Conservation (phyloP, 2,888 invertebrate species). For the Euzophera pinguis region DNA sequence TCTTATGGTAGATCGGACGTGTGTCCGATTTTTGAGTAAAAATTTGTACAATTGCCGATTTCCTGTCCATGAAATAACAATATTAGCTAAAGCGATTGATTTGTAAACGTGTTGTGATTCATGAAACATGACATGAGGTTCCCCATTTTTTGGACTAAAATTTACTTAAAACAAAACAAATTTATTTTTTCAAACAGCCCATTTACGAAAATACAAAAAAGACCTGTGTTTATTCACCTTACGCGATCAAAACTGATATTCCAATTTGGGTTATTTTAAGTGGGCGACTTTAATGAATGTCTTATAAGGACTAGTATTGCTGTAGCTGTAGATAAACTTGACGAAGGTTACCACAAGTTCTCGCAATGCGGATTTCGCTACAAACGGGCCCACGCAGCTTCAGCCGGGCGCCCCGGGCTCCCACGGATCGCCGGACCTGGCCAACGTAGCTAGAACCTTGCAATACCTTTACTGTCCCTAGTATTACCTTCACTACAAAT, state of each 20-base stretch:
- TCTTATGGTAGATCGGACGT: no score
- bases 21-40: no score
- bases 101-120: no score
- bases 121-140: no score
- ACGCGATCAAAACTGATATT: constrained; percentile 3
- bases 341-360: constrained; percentile 46
- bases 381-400: constrained; percentile 45
- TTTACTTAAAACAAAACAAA: no score
- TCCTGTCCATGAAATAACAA: no score
- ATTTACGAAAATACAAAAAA: not conserved
- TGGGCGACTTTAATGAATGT: constrained; percentile 29
- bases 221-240: constrained; percentile 6
- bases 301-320: constrained; percentile 36
- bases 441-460: constrained; percentile 24
- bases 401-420: constrained; percentile 39
- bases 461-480: constrained; percentile 11
- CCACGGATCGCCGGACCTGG: constrained; percentile 31
- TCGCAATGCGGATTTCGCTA: constrained; percentile 68
- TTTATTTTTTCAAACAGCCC: not conserved
- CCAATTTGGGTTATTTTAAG: constrained; percentile 16
- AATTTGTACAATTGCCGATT: no score
- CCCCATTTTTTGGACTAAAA: no score
- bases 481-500: constrained; percentile 21
- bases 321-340: constrained; percentile 27
- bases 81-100: no score